Conservation (phyloP, 2,888 invertebrate species). For the Lepidocyrtinus sp. region DNA sequence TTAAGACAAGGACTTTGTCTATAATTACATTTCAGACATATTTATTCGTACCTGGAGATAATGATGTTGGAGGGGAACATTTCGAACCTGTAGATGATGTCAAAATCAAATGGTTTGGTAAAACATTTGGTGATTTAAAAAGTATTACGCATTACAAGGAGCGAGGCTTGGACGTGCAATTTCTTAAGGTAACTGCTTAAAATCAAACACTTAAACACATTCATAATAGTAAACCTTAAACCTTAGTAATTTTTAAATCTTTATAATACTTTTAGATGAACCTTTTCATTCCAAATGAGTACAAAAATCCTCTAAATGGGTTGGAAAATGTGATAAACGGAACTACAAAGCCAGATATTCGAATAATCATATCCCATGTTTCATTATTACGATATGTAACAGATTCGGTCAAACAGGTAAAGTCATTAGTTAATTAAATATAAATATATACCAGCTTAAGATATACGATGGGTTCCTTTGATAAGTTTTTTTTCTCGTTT, state of each 20-base stretch:
- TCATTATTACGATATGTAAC: constrained; percentile 61
- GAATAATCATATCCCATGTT: constrained; percentile 61
- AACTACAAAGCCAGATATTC: constrained; percentile 47
- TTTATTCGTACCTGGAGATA: constrained; percentile 94
- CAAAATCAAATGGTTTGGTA: constrained; percentile 83
- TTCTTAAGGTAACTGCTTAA: constrained; percentile 72
- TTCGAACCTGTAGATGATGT: constrained; percentile 79
- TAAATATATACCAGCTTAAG: too few species aligned
- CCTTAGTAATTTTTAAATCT: not conserved
- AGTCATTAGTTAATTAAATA: too few species aligned
- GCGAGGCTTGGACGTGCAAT: constrained; percentile 71
- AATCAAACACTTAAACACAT: not conserved
- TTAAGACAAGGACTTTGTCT: too few species aligned
- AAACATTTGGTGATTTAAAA: constrained; percentile 82
- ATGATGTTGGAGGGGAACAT: constrained; percentile 96
- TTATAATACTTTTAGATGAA: constrained; percentile 50
- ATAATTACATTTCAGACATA: constrained; percentile 71
- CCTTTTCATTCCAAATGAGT: constrained; percentile 60
- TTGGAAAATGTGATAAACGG: constrained; percentile 46
- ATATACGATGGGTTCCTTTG: too few species aligned
- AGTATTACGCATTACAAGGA: constrained; percentile 73
- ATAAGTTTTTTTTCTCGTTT: too few species aligned
- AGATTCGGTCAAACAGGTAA: constrained; percentile 61
- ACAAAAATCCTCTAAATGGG: constrained; percentile 56
- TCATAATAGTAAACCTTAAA: constrained; percentile 15